Conservation (phyloP, 2,797 vertebrate genomes). For the Cygnus olor region DNA sequence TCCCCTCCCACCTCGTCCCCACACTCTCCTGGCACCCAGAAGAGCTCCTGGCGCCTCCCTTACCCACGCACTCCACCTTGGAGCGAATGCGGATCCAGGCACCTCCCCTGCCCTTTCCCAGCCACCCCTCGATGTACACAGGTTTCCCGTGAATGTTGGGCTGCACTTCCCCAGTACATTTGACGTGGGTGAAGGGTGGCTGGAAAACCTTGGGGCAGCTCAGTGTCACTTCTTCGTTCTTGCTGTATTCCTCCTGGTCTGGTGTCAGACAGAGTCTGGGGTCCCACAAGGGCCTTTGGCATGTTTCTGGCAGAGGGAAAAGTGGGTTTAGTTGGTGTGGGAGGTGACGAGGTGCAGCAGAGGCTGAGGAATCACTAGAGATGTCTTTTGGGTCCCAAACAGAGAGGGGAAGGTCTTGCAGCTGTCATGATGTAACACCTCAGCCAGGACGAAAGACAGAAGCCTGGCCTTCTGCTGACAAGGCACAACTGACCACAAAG, state of each 20-base stretch:
- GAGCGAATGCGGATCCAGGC: not conserved
- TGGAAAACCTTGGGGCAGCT: not conserved
- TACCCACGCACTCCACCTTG: not conserved
- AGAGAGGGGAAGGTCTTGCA: too few species aligned
- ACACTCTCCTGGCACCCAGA: not conserved
- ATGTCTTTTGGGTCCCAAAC: not conserved
- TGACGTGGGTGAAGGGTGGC: not conserved
- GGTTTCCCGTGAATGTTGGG: rapidly evolving
- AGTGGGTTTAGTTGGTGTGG: not conserved
- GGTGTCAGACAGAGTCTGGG: not conserved
- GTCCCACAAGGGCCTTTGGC: not conserved
- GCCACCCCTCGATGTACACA: not conserved
- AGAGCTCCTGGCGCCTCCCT: not conserved
- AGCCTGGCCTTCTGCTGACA: not conserved
- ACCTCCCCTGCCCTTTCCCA: not conserved
- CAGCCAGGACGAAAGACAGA: not conserved
- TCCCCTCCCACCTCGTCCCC: too few species aligned
- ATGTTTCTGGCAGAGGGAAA: not conserved
- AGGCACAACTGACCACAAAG: not conserved
- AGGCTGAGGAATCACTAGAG: not conserved
- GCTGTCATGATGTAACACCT: not conserved
- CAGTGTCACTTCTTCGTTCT: not conserved
- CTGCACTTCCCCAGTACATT: not conserved
- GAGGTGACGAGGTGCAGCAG: not conserved
- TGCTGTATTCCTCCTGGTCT: not conserved